phyloP scores from a whole-genome alignment of 2,797 vertebrate species.

The Alcedo quadribrachys region DNA sequence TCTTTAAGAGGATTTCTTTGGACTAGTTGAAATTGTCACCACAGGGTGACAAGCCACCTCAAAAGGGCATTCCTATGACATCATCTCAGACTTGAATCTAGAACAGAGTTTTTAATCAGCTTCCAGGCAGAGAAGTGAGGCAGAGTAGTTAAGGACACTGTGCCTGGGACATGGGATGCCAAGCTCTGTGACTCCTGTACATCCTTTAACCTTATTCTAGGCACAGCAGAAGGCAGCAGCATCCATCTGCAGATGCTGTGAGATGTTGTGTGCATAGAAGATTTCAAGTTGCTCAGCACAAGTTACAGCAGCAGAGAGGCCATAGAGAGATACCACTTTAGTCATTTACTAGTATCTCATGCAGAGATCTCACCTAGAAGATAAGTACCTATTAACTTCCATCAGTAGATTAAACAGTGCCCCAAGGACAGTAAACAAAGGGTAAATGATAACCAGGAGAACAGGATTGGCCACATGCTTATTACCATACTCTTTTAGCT shows the following conservation, averaged over 20 bases:
- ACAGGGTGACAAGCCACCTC: neutral
- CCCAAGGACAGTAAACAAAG: neutral
- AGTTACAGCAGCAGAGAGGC: neutral
- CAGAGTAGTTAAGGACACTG: neutral
- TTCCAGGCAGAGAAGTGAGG: neutral
- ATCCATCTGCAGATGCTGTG: neutral
- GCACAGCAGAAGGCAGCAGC: neutral
- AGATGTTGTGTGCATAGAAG: fast-evolving
- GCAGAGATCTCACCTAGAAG: neutral
- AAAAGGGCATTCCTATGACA: neutral
- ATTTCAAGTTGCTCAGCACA: neutral
- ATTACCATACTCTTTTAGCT: neutral
- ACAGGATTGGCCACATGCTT: neutral
- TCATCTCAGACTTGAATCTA: neutral
- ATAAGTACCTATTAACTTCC: neutral
- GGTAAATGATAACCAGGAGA: neutral
- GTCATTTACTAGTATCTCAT: neutral
- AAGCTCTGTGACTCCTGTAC: neutral
- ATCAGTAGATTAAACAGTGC: neutral
- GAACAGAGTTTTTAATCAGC: neutral
- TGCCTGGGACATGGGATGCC: neutral
- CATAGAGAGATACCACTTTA: neutral
- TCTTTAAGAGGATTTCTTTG: neutral
- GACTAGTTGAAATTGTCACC: neutral
- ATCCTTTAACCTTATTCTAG: neutral